These are phyloP conservation scores for Hyposmocoma kahamanoa DNA, from an alignment of 1,140 invertebrate species.

Conservation along the genomic window DNA sequence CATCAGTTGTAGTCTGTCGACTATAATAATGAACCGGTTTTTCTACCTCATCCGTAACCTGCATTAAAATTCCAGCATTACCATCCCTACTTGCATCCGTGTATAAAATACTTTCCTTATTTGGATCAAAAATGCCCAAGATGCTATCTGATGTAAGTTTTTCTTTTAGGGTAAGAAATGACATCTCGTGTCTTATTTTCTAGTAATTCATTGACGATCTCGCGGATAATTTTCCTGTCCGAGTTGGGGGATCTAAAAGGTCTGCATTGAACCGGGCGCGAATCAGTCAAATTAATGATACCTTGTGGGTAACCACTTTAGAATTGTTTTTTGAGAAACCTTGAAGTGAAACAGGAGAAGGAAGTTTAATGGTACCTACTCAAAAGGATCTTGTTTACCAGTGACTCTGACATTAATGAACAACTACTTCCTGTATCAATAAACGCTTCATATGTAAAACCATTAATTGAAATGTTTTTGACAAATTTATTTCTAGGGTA, in stretches of 20 bases:
- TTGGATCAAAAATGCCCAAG: neutral
- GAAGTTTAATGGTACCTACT: neutral
- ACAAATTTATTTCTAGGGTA: neutral
- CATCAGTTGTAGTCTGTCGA: neutral
- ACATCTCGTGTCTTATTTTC: neutral
- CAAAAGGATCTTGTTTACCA: neutral
- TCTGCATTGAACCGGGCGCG: conserved; percentile 3
- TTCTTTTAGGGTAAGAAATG: neutral
- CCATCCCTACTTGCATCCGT: neutral
- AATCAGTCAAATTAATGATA: neutral
- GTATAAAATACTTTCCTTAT: neutral
- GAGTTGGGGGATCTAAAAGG: neutral
- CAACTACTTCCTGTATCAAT: conserved; percentile 2
- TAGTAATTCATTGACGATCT: conserved; percentile 5
- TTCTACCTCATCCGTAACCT: neutral
- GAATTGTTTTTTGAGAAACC: neutral
- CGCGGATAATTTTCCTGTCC: conserved; percentile 6
- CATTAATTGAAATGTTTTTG: neutral
- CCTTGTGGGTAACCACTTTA: neutral
- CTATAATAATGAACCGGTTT: conserved; percentile 3
- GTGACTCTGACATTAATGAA: neutral
- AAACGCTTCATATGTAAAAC: neutral
- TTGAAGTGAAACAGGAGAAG: neutral
- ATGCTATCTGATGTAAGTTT: neutral
- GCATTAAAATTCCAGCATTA: conserved; percentile 2